These are phyloP conservation scores for Neogale vison DNA, from an alignment of 2,113 vertebrate species.

Conservation along the genomic window DNA sequence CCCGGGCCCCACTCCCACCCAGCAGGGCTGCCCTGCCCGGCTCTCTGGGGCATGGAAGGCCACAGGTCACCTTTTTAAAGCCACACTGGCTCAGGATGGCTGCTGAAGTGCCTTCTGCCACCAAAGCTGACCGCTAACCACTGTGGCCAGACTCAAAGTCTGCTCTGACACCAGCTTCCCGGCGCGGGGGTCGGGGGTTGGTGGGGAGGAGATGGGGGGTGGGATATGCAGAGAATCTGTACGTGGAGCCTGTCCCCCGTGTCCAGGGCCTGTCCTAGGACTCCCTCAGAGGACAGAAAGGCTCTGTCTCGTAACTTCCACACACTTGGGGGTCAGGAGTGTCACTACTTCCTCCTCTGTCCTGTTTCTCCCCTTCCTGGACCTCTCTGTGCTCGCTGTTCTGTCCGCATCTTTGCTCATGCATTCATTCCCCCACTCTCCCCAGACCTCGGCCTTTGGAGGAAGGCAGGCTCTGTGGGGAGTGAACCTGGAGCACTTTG, in stretches of 20 bases:
- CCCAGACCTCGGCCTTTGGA: rapidly evolving
- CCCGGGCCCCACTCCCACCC: rapidly evolving
- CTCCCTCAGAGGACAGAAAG: neutral
- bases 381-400: rapidly evolving
- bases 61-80: rapidly evolving
- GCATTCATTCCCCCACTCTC: rapidly evolving
- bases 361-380: neutral
- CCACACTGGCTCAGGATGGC: rapidly evolving
- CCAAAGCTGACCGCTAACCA: too few relatives aligned
- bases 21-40: neutral
- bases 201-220: rapidly evolving
- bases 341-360: rapidly evolving
- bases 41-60: neutral
- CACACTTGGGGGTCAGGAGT: rapidly evolving
- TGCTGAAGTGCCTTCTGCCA: rapidly evolving
- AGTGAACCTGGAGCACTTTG: rapidly evolving
- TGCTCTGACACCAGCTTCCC: rapidly evolving
- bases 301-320: rapidly evolving
- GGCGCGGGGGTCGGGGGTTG: too few relatives aligned
- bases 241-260: rapidly evolving
- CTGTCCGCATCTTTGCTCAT: rapidly evolving
- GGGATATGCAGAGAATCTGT: rapidly evolving
- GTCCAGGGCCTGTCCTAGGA: neutral
- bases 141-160: rapidly evolving
- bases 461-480: neutral